Percentiles rank a stretch among this genome's conserved stretches.
phyloP scores from a whole-genome alignment of 2,113 vertebrate genomes.

The Diadophis punctatus region DNA sequence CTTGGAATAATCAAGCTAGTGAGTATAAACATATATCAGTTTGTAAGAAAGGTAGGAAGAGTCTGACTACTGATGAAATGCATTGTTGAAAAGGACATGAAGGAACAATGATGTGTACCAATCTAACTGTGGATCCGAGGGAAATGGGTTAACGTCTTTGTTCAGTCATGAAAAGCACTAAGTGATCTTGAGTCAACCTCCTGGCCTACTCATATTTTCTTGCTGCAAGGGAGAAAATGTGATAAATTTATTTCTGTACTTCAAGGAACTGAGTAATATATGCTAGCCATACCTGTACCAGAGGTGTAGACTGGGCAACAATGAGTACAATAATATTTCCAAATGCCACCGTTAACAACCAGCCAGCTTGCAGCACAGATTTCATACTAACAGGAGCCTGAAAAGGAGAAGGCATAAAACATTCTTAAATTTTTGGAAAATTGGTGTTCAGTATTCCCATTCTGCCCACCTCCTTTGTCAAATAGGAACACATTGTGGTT shows the following conservation, averaged over 20 bases:
- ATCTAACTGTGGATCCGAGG: background rate
- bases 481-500: background rate
- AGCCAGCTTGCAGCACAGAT: slow-evolving; percentile 92
- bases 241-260: background rate
- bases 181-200: background rate
- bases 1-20: background rate
- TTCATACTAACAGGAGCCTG: slow-evolving; percentile 97
- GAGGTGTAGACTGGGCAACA: slow-evolving; percentile 85
- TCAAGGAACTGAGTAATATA: background rate
- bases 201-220: background rate
- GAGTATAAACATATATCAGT: background rate
- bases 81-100: background rate
- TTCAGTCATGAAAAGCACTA: background rate
- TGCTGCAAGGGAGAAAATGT: background rate
- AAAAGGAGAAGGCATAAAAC: slow-evolving; percentile 39
- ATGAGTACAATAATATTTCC: slow-evolving; percentile 92
- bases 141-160: background rate
- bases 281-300: slow-evolving; percentile 84
- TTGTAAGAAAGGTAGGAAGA: background rate
- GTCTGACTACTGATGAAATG: background rate
- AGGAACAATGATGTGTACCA: background rate
- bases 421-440: background rate
- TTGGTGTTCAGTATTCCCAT: background rate
- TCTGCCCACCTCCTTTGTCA: background rate
- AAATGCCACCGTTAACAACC: slow-evolving; percentile 91